These are phyloP conservation scores for Planiliza haematocheilus DNA, from an alignment of 2,113 vertebrate genomes.

Conservation along the genomic window DNA sequence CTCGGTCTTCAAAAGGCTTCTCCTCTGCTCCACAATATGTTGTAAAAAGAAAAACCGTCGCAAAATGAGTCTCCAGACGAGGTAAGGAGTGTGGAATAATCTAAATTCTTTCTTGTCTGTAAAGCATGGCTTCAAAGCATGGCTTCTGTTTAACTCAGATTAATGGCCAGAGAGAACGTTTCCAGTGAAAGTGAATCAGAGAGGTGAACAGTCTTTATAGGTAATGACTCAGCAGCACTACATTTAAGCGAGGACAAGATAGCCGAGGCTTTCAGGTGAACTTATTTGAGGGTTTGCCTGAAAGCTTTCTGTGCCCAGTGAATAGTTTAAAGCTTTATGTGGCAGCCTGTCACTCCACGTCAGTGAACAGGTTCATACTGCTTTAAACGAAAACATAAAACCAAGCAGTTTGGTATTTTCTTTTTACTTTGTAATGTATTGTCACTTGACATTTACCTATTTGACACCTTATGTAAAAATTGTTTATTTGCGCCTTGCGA, in stretches of 20 bases:
- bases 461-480: not conserved
- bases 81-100: not conserved
- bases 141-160: slow-evolving; percentile 9
- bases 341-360: not conserved
- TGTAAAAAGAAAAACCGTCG: not conserved
- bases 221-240: slow-evolving; percentile 14
- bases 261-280: not conserved
- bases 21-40: not conserved
- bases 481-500: not conserved
- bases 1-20: not conserved
- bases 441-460: not conserved
- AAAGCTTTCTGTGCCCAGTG: not conserved
- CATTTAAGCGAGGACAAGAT: slow-evolving; percentile 15
- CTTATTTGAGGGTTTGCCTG: not conserved
- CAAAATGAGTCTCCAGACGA: not conserved
- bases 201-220: slow-evolving; percentile 22
- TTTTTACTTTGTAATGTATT: not conserved
- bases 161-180: slow-evolving; percentile 1
- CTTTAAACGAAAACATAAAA: not conserved
- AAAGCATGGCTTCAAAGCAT: slow-evolving; percentile 5
- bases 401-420: not conserved
- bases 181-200: slow-evolving; percentile 12
- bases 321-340: not conserved
- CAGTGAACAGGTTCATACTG: not conserved
- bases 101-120: not conserved